Percentiles rank a stretch among this genome's conserved stretches.
Evolutionary conservation across 2,797 vertebrate species (phyloP).

Genomic region (Acipenser transmontanus): DNA sequence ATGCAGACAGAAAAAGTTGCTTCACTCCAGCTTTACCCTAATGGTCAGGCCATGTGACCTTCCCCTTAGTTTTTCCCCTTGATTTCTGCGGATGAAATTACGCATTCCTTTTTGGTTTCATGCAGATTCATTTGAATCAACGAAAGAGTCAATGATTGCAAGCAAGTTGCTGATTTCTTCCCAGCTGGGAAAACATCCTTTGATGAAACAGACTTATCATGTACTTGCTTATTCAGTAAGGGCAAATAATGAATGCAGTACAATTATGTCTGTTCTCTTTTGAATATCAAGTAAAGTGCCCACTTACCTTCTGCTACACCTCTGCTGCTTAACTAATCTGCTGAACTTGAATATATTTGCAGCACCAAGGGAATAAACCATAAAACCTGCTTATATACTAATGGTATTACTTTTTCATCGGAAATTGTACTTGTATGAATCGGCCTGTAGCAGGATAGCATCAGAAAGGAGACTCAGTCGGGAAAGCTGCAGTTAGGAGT

Average conservation of each 20-base stretch:
- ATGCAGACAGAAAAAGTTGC: no score
- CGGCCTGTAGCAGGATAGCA: no score
- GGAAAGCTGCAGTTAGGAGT: no score
- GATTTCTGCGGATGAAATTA: slow-evolving; percentile 5
- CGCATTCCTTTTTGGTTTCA: slow-evolving; percentile 1
- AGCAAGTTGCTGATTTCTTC: background rate
- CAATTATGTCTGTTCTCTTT: background rate
- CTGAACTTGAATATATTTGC: slow-evolving; percentile 2
- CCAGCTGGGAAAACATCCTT: slow-evolving; percentile 10
- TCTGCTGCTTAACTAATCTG: slow-evolving; percentile 3
- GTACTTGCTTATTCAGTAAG: slow-evolving; percentile 7
- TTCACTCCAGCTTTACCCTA: no score
- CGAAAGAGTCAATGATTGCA: slow-evolving; percentile 6
- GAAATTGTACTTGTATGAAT: background rate
- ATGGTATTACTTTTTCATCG: background rate
- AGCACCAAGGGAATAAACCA: slow-evolving; percentile 2
- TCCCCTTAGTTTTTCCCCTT: background rate
- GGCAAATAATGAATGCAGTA: slow-evolving; percentile 9
- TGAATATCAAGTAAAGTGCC: slow-evolving; percentile 8
- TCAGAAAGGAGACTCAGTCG: no score
- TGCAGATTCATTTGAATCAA: slow-evolving; percentile 1
- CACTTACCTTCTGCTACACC: background rate
- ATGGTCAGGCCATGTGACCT: no score
- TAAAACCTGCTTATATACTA: slow-evolving; percentile 9
- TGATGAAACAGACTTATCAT: slow-evolving; percentile 9